Percentiles rank a stretch among this genome's conserved stretches.
Evolutionary conservation across 2,888 invertebrate genomes (phyloP).

Genomic region (Sisyra nigra): DNA sequence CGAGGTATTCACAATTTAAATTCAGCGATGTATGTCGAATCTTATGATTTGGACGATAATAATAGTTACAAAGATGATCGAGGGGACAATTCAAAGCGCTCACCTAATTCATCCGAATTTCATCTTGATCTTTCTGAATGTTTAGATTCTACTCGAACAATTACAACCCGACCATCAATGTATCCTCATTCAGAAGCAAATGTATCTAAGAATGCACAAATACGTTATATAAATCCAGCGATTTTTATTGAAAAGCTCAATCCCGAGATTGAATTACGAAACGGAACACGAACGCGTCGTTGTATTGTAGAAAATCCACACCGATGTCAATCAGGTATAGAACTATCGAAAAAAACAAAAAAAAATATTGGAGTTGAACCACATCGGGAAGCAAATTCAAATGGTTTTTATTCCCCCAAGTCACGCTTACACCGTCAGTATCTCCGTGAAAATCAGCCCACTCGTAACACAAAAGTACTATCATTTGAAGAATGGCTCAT

Average conservation of each 20-base stretch:
- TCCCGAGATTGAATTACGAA: not conserved
- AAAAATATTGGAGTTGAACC: conserved; percentile 17
- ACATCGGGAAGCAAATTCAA: not conserved
- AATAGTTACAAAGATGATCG: no score
- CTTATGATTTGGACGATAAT: not conserved
- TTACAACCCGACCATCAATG: not conserved
- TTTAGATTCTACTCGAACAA: not conserved
- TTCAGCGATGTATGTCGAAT: conserved; percentile 1
- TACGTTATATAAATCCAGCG: conserved; percentile 40
- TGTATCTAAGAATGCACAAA: not conserved
- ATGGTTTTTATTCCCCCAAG: not conserved
- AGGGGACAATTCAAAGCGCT: no score
- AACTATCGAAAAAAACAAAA: conserved; percentile 29
- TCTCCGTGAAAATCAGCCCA: not conserved
- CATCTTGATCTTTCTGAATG: not conserved
- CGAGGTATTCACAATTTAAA: not conserved
- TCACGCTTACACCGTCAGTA: conserved; percentile 5
- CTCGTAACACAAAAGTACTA: not conserved
- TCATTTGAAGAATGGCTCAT: conserved; percentile 7
- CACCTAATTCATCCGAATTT: not conserved
- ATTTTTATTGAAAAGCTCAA: conserved; percentile 36
- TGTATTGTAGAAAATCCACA: not conserved
- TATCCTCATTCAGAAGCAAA: not conserved
- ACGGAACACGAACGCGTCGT: not conserved
- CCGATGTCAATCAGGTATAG: conserved; percentile 16